Evolutionary conservation across 2,888 invertebrate genomes (phyloP), one percentile per base, ranked within the genome.

Genomic region (Microctonus aethiopoides): DNA sequence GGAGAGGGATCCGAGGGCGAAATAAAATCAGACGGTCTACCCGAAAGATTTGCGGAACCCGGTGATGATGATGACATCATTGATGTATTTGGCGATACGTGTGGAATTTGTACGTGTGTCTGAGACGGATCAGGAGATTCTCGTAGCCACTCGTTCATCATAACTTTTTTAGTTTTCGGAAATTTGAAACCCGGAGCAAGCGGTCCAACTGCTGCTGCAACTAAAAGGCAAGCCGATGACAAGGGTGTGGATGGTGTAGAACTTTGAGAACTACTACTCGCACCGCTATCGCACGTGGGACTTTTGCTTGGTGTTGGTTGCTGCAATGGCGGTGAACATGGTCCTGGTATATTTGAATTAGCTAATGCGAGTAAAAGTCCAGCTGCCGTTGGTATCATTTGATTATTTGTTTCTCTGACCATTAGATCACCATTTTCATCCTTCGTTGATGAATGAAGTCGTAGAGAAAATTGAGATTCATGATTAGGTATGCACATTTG

Each of bases 131-230:
- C 89, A 41, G 91, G 92, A 60, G 92, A 92, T 80, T 95, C 93
- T 78, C 93, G 94, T 65, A 96, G 88, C 96, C 97, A 97, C 83
- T 95, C 96, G 74, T 93, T 95, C 90, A 96, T 95, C 81, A 96
- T 90, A 0, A 83, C 83, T 86, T 96, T 97, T 87, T 97, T 97
- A 0, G 97, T 96, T 88, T 97, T 97, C 0, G 96, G 96, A 81
- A 95, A 93, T 86, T 96, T 96, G 81, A 96, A 96, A 63, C 93
- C 94, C 0, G 91, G 91, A 73, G 93, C 94, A 6, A 94, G 88
- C 0, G 94, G 94, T 3, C 94, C 95, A 4, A 95, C 94, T 0
- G 95, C 95, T 0, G 95, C 95, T 76, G 95, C 95, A 4, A 95
- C 94, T 65, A 95, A 84, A 22, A 95, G 87, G 82, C 95, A 95